Percentiles rank a stretch among this genome's conserved stretches.
These are phyloP conservation scores for Frieseomelitta varia DNA, from an alignment of 1,140 invertebrate genomes.

Conservation along the genomic window DNA sequence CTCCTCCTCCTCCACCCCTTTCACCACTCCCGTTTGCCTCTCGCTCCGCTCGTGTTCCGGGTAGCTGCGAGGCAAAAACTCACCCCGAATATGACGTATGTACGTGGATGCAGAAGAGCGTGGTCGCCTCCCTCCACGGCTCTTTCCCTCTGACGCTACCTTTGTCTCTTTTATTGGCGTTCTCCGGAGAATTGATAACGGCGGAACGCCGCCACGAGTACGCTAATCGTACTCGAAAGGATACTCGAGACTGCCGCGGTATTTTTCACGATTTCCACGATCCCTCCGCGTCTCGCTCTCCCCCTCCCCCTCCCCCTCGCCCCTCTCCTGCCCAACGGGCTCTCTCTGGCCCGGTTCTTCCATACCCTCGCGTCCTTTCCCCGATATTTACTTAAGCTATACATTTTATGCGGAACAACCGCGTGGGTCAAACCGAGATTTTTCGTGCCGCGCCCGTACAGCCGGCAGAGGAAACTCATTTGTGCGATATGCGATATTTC, in stretches of 20 bases:
- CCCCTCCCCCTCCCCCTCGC: too few relatives aligned
- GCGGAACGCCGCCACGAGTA: conserved; percentile 65
- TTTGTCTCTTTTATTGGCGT: conserved; percentile 68
- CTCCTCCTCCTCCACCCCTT: too few relatives aligned
- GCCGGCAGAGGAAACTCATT: conserved; percentile 34
- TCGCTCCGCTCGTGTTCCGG: conserved; percentile 14
- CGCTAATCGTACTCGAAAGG: conserved; percentile 71
- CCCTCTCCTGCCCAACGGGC: too few relatives aligned
- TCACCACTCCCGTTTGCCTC: not conserved
- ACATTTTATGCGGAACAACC: conserved; percentile 50
- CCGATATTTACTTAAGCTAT: conserved; percentile 61
- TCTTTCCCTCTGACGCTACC: conserved; percentile 48
- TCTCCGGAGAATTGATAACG: conserved; percentile 71
- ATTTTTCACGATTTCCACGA: conserved; percentile 68
- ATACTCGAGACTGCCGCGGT: conserved; percentile 69
- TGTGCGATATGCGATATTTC: conserved; percentile 44
- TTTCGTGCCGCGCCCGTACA: conserved; percentile 3
- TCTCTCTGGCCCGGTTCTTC: conserved; percentile 10
- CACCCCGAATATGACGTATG: conserved; percentile 67
- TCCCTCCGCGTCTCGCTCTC: conserved; percentile 35
- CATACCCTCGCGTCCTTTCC: conserved; percentile 51
- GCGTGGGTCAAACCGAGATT: conserved; percentile 49
- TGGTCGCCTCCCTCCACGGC: conserved; percentile 33
- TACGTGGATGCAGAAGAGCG: conserved; percentile 60
- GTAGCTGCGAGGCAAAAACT: conserved; percentile 60